A percentile compares a stretch with the other conserved stretches of the same genome.
These are phyloP conservation scores for Cyprinella venusta DNA, from an alignment of 2,797 vertebrate species.

Conservation along the genomic window DNA sequence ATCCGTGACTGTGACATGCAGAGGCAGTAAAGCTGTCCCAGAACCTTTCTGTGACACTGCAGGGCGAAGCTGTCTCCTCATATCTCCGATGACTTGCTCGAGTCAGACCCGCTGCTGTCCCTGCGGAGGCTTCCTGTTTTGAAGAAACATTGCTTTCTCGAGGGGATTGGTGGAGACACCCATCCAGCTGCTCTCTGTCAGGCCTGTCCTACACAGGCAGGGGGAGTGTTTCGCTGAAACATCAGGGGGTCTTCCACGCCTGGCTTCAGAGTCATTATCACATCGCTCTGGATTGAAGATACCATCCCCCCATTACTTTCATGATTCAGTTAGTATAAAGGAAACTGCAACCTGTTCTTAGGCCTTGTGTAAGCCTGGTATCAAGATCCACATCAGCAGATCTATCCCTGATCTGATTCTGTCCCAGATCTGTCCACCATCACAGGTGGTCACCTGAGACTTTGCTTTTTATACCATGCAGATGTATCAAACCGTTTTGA, in stretches of 20 bases:
- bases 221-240: constrained; percentile 66
- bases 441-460: neutral
- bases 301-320: constrained; percentile 48
- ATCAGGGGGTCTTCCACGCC: constrained; percentile 56
- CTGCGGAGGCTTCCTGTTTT: constrained; percentile 38
- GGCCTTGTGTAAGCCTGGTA: neutral
- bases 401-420: neutral
- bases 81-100: constrained; percentile 11
- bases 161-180: constrained; percentile 52
- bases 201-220: constrained; percentile 63
- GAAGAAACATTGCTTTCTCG: constrained; percentile 21
- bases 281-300: constrained; percentile 66
- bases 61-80: constrained; percentile 35
- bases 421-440: no score
- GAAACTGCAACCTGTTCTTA: neutral
- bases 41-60: constrained; percentile 11
- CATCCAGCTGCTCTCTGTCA: constrained; percentile 68
- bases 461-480: neutral
- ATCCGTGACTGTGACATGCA: constrained; percentile 4
- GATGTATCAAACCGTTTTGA: neutral
- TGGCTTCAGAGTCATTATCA: constrained; percentile 68
- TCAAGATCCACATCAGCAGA: neutral
- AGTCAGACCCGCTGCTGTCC: constrained; percentile 42
- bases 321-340: constrained; percentile 12
- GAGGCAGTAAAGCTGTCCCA: constrained; percentile 13